Percentiles rank a stretch among this genome's conserved stretches.
Evolutionary conservation across 2,113 vertebrate genomes (phyloP).

Genomic region (Campylomormyrus numenius): DNA sequence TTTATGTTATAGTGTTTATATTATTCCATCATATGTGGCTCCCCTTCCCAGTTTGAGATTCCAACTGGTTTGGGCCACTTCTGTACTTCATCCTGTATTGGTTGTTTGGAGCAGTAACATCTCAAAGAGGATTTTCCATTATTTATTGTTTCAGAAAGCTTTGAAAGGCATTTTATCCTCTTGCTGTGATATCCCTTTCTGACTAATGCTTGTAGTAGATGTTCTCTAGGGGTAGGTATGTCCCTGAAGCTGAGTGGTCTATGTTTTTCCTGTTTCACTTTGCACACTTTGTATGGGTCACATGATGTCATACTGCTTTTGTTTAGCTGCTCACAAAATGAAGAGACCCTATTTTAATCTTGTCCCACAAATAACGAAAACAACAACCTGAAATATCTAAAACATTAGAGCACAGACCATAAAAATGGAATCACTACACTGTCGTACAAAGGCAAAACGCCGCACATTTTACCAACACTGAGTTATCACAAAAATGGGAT

Average conservation of each 20-base stretch:
- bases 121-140: background rate
- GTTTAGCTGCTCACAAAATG: background rate
- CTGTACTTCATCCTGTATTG: background rate
- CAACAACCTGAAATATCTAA: background rate
- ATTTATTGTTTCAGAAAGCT: background rate
- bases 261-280: slow-evolving; percentile 15
- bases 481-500: background rate
- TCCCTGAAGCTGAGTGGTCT: slow-evolving; percentile 2
- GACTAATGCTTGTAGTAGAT: background rate
- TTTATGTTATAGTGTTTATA: background rate
- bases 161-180: background rate
- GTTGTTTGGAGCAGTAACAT: background rate
- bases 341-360: background rate
- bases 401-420: background rate
- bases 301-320: slow-evolving; percentile 18
- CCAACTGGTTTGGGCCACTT: background rate
- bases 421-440: background rate
- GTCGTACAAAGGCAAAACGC: background rate
- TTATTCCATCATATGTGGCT: background rate
- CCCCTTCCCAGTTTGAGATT: background rate
- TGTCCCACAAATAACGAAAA: slow-evolving; percentile 23
- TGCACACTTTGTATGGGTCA: slow-evolving; percentile 15
- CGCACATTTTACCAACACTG: background rate
- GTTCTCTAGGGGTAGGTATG: background rate
- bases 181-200: background rate